Conservation (phyloP, 1,140 invertebrate genomes). For the silkworm (Bombyx mori) region DNA sequence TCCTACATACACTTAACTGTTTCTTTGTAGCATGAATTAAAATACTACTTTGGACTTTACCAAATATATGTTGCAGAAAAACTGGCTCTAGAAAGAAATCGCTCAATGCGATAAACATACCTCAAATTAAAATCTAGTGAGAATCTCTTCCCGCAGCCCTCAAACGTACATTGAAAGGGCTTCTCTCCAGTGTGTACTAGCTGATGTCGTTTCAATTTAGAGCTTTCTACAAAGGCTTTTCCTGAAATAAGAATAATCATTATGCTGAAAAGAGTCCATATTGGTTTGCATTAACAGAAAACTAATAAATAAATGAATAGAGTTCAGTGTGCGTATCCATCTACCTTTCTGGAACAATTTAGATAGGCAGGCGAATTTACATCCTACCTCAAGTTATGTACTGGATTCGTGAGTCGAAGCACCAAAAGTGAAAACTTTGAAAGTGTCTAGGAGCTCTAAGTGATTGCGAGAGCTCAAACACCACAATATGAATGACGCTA, state of each 20-base stretch:
- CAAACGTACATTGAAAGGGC: conserved; percentile 97
- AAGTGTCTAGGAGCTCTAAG: too few relatives aligned
- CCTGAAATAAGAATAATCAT: conserved; percentile 31
- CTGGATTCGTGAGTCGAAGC: too few relatives aligned
- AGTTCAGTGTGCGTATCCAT: too few relatives aligned
- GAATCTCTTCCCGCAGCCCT: conserved; percentile 98
- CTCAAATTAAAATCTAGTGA: conserved; percentile 95
- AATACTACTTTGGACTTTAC: neutral
- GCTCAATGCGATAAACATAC: conserved; percentile 33
- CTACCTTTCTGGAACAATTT: too few relatives aligned
- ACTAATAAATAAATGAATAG: too few relatives aligned
- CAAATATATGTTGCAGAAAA: neutral
- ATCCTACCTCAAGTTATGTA: too few relatives aligned
- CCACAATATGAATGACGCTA: too few relatives aligned
- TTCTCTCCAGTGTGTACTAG: conserved; percentile 59
- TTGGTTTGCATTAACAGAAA: neutral
- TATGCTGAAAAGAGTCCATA: neutral
- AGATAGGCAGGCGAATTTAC: too few relatives aligned
- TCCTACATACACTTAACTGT: neutral
- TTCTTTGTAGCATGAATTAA: neutral
- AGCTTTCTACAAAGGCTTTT: conserved; percentile 98
- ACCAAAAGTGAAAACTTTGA: too few relatives aligned
- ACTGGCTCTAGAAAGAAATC: neutral
- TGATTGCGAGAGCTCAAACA: too few relatives aligned
- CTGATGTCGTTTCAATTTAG: conserved; percentile 85